These are phyloP conservation scores for Echinometra lucunter DNA, from an alignment of 53 echinoderm and acorn worm genomes.

Conservation along the genomic window DNA sequence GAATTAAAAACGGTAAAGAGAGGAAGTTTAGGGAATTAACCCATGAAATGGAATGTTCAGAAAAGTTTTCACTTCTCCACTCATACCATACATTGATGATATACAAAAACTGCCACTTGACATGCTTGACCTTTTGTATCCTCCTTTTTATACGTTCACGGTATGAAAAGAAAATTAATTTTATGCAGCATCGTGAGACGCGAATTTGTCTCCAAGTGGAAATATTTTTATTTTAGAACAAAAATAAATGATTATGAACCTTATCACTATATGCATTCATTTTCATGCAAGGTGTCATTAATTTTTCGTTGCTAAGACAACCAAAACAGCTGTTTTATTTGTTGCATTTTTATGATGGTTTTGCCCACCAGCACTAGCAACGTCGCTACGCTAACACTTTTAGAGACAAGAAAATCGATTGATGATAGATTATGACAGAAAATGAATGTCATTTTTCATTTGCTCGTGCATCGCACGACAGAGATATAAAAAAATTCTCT, in stretches of 20 bases:
- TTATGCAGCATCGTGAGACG: too few species aligned
- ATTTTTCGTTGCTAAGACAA: constrained; percentile 31
- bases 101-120: too few species aligned
- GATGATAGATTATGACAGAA: constrained; percentile 19
- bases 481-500: neutral
- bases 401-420: constrained; percentile 8
- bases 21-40: too few species aligned
- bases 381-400: constrained; percentile 3
- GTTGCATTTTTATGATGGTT: constrained; percentile 20
- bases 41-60: too few species aligned
- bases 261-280: neutral
- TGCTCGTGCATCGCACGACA: neutral
- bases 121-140: too few species aligned
- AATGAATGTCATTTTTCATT: neutral
- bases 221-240: too few species aligned
- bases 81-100: too few species aligned
- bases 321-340: constrained; percentile 16
- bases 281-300: neutral
- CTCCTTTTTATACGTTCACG: too few species aligned
- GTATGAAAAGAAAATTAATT: too few species aligned
- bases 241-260: neutral
- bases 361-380: neutral
- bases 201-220: neutral
- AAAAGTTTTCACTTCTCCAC: too few species aligned
- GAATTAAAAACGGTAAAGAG: too few species aligned